Evolutionary conservation across 1,140 invertebrate genomes (phyloP).

Genomic region (Lethocerus indicus): DNA sequence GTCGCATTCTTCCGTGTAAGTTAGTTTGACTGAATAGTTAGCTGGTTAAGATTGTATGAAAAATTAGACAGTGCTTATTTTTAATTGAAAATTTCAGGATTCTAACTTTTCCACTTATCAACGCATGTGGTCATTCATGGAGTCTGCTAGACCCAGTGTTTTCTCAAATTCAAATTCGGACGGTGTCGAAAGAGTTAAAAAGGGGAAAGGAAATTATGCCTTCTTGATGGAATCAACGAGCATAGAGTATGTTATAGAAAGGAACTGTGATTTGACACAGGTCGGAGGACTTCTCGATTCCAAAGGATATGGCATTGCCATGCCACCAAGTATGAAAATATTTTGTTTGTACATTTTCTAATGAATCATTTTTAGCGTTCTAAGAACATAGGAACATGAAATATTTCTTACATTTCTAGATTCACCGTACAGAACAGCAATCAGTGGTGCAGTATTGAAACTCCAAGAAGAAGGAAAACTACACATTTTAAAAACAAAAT

Average conservation of each 20-base stretch:
- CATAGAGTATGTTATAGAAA: conserved; percentile 79
- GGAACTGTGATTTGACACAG: conserved; percentile 80
- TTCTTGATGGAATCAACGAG: conserved; percentile 89
- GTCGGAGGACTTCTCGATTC: conserved; percentile 79
- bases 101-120: conserved; percentile 84
- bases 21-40: neutral
- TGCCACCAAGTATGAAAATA: conserved; percentile 54
- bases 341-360: neutral
- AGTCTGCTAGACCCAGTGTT: conserved; percentile 63
- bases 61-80: neutral
- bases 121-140: conserved; percentile 87
- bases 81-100: conserved; percentile 37
- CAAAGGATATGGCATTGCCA: conserved; percentile 86
- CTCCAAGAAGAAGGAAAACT: conserved; percentile 85
- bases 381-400: neutral
- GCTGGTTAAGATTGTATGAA: neutral
- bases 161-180: conserved; percentile 72
- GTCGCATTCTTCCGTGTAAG: conserved; percentile 80
- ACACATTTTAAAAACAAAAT: conserved; percentile 81
- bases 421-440: conserved; percentile 70
- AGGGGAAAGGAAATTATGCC: conserved; percentile 72
- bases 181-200: conserved; percentile 67
- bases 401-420: conserved; percentile 32
- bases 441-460: conserved; percentile 75
- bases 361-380: neutral